Evolutionary conservation across 2,797 vertebrate species (phyloP).

Genomic region (Myotis pilosus): DNA sequence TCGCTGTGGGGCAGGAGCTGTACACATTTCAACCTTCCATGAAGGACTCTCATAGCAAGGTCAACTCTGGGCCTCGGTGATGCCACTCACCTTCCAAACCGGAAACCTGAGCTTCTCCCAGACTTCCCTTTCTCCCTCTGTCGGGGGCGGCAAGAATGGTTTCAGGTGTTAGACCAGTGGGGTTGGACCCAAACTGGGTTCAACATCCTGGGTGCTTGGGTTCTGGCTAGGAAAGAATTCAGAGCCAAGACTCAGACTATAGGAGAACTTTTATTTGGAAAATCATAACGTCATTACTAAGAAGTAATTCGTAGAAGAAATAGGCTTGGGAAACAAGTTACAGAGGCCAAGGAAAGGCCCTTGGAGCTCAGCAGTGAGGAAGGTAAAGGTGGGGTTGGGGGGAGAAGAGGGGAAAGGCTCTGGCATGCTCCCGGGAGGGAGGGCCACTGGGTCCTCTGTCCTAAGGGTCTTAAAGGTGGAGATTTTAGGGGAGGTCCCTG

Average conservation of each 20-base stretch:
- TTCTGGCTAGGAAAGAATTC: neutral
- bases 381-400: neutral
- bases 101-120: neutral
- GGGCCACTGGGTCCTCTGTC: neutral
- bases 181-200: neutral
- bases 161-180: neutral
- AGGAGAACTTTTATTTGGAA: neutral
- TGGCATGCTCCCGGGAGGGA: neutral
- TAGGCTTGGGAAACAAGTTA: neutral
- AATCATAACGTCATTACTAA: neutral
- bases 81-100: neutral
- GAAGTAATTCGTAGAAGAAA: neutral
- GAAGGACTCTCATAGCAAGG: neutral
- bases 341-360: neutral
- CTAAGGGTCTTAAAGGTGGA: neutral
- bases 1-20: neutral
- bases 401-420: neutral
- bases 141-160: neutral
- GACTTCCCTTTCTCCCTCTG: neutral
- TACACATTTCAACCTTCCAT: neutral
- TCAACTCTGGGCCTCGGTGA: neutral
- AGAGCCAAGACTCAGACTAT: neutral
- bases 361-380: neutral
- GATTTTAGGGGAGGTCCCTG: neutral
- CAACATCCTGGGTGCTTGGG: neutral